Conservation (phyloP, 2,797 vertebrate species). For the Parambassis ranga region DNA sequence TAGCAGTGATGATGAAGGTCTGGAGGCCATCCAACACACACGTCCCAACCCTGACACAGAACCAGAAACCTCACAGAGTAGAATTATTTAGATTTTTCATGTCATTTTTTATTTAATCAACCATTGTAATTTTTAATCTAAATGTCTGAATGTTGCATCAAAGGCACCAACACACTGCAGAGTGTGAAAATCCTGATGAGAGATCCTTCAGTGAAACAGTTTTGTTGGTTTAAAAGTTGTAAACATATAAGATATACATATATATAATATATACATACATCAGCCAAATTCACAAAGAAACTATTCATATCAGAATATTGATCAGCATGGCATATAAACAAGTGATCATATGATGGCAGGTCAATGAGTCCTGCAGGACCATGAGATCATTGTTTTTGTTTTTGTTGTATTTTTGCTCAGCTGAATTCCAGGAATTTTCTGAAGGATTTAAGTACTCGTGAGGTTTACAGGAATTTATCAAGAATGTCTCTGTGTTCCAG, state of each 20-base stretch:
- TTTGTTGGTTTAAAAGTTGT: background rate
- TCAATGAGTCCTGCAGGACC: slow-evolving; percentile 38
- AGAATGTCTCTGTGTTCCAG: slow-evolving; percentile 27
- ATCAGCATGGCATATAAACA: background rate
- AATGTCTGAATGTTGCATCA: background rate
- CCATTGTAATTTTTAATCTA: background rate
- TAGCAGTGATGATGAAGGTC: background rate
- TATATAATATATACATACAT: too few relatives aligned
- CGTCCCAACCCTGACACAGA: background rate
- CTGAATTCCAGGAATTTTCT: slow-evolving; percentile 65
- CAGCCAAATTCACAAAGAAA: too few relatives aligned
- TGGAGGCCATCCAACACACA: background rate
- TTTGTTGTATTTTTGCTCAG: too few relatives aligned
- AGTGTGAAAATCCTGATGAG: background rate
- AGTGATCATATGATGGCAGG: slow-evolving; percentile 61
- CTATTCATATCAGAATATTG: background rate
- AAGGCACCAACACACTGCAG: background rate
- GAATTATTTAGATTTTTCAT: background rate
- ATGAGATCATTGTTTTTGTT: slow-evolving; percentile 44
- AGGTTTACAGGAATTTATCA: slow-evolving; percentile 41
- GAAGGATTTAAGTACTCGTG: slow-evolving; percentile 53
- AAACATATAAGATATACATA: too few relatives aligned
- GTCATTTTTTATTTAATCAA: background rate
- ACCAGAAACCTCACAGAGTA: background rate
- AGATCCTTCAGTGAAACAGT: rapidly evolving